A percentile compares a stretch with the other conserved stretches of the same genome.
These are phyloP conservation scores for Eupithecia centaureata DNA, from an alignment of 2,888 invertebrate species.

Conservation along the genomic window DNA sequence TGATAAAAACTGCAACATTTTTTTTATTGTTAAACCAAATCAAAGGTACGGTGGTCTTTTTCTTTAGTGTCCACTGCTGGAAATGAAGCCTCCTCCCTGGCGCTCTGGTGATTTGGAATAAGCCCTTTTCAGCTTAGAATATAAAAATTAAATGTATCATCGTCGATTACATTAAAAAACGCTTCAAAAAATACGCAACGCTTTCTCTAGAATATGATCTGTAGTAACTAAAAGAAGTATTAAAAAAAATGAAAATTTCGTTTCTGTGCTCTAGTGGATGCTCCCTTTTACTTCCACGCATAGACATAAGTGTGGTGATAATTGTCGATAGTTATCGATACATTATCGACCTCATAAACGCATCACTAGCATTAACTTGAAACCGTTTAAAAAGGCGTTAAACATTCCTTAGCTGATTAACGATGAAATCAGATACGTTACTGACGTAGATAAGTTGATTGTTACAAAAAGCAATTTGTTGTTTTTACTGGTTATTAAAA, in stretches of 20 bases:
- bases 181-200: too few relatives aligned
- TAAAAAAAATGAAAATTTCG: background rate
- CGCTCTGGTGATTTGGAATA: background rate
- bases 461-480: background rate
- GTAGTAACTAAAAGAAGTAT: too few relatives aligned
- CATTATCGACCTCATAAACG: constrained; percentile 24
- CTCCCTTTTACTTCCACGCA: background rate
- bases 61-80: too few relatives aligned
- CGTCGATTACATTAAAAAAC: too few relatives aligned
- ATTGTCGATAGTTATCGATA: constrained; percentile 39
- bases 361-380: constrained; percentile 25
- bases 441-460: background rate
- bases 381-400: constrained; percentile 19
- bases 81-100: background rate
- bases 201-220: too few relatives aligned
- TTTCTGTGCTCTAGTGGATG: background rate
- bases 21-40: too few relatives aligned
- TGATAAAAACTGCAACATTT: too few relatives aligned
- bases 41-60: too few relatives aligned
- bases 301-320: background rate
- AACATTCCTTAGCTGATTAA: constrained; percentile 6
- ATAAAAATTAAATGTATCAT: too few relatives aligned
- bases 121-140: background rate
- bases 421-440: background rate
- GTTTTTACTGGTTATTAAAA: background rate